Conservation (phyloP, 2,888 invertebrate genomes). For the Autographa gamma region DNA sequence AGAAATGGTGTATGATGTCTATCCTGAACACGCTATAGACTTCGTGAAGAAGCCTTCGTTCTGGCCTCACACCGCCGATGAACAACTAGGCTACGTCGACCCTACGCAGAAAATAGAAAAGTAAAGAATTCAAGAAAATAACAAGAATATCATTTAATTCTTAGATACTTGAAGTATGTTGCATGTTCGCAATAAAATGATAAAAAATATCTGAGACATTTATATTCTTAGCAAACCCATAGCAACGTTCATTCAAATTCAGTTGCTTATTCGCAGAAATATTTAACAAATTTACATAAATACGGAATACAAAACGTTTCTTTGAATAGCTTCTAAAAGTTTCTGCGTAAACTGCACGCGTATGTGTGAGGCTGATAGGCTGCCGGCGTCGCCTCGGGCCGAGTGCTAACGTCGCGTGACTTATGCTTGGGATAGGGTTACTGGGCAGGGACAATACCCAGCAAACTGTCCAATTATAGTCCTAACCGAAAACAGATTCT, state of each 20-base stretch:
- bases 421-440: constrained; percentile 70
- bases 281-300: constrained; percentile 47
- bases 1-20: constrained; percentile 76
- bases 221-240: constrained; percentile 10
- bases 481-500: constrained; percentile 34
- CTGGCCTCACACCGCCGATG: constrained; percentile 81
- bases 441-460: constrained; percentile 61
- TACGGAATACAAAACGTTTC: constrained; percentile 45
- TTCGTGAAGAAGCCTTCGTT: constrained; percentile 76
- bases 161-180: neutral
- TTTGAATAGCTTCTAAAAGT: constrained; percentile 39
- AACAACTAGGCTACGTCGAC: constrained; percentile 74
- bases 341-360: constrained; percentile 56
- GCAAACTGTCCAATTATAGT: constrained; percentile 28
- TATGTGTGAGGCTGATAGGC: constrained; percentile 39
- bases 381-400: constrained; percentile 48
- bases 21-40: constrained; percentile 70
- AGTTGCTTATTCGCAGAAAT: constrained; percentile 46
- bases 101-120: constrained; percentile 44
- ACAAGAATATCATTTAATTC: neutral
- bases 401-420: constrained; percentile 76
- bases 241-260: constrained; percentile 42
- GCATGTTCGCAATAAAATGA: neutral
- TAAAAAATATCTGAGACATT: neutral
- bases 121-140: neutral